Evolutionary conservation across 2,888 invertebrate species (phyloP), one percentile per base, ranked within the genome.

Genomic region (Pharmacophagus antenor): DNA sequence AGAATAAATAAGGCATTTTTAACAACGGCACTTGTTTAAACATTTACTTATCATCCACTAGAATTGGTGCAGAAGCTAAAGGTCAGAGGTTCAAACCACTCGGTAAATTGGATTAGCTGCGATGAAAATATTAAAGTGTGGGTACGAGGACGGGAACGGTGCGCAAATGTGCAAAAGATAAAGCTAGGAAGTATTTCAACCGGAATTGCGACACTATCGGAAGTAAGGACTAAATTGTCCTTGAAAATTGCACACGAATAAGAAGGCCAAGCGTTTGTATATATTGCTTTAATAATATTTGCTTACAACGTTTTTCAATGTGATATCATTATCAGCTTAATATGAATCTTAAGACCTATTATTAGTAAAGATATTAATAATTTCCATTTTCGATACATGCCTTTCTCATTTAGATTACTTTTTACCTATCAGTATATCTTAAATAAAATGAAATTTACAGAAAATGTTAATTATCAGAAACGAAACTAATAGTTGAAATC

Each of bases 191-290:
- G 42, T 58, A 37, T 48, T 41, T 48, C 53, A 47, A 20, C 23
- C 22, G 20, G 53, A 49, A 49, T 53, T 41, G 47, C 41, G 48
- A 25, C 47, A 41, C 52, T 37, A 53, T 52, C 52, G 25, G 47
- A 53, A 48, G 25, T 22, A n/a, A 41, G n/a, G 53, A 58, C 53
- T 58, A 58, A 41, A 53, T 53, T 58, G 53, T 48, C 41, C 23
- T 37, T 52, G 47, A 27, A 37, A 58, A 58, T 41, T 41, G 18
- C 31, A 58, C 21, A 54, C 7, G 10, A 7, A 2, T 47, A 18
- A 15, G 31, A 41, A 41, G 8, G 15, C 56, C 49, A 42, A 10
- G 22, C 6, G 7, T 49, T 56, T 7, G n/a, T 3, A 8, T 8
- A 15, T 37, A n/a, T n/a, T n/a, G n/a, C n/a, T n/a, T n/a, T n/a